Evolutionary conservation across 2,113 vertebrate genomes (phyloP), one percentile per base, ranked within the genome.

Genomic region (Phylloscopus whistleri): DNA sequence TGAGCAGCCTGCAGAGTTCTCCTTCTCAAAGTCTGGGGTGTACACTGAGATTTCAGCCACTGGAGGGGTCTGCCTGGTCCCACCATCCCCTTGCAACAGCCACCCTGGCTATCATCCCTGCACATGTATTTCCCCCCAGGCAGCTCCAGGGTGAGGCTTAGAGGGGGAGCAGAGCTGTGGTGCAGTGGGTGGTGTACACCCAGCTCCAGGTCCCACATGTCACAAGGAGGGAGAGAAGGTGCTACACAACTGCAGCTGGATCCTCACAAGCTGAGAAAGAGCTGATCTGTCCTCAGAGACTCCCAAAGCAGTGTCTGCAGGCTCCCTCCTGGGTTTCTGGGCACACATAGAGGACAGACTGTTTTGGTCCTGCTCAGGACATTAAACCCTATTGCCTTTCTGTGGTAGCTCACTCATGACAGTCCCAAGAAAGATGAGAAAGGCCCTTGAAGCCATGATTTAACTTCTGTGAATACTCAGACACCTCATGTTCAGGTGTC

Each of bases 291-390:
- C n/a, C 35, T 22, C 16, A 63, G 24, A 58, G 78, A 15, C 16
- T 53, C 41, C 7, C 30, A 56, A 27, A 37, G 52, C 0, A 0
- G 14, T 59, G 13, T 31, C 35, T 83, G 27, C 33, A 14, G 20
- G 16, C 4, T 83, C 23, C 8, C 12, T n/a, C 0, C 0, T 27
- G 22, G 10, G 20, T 62, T 76, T 88, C 56, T 60, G 68, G 16
- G n/a, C 14, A 49, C 20, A 51, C 6, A 7, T 0, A 52, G 39
- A 43, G 10, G 26, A 33, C 23, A 58, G 13, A 4, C 15, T 56
- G 11, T 10, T 75, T 79, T 44, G 39, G 24, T 69, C 13, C 35
- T 37, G 23, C 58, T 49, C n/a, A 58, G 28, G n/a, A 37, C 4
- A 26, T 64, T 26, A 76, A 85, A 56, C 18, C 7, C 7, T 41